Evolutionary conservation across 2,797 vertebrate species (phyloP).

Genomic region (Aeoliscus strigatus): DNA sequence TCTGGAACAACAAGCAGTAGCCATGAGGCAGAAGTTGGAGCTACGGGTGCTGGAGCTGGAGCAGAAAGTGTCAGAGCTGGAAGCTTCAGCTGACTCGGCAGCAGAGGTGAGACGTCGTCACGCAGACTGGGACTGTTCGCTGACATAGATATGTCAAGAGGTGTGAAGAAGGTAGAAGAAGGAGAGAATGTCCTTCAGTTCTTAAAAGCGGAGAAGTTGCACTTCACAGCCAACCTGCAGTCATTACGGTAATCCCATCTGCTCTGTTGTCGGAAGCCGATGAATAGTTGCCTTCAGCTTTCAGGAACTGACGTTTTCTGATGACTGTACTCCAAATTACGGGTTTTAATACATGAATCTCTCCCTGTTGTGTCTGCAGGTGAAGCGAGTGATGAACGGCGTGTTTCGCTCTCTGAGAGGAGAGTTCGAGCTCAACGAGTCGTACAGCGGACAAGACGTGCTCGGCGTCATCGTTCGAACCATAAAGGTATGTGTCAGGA

Average conservation of each 20-base stretch:
- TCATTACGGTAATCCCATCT: too few relatives aligned
- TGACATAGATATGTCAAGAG: too few relatives aligned
- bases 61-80: constrained; percentile 43
- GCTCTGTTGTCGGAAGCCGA: too few relatives aligned
- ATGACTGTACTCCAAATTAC: too few relatives aligned
- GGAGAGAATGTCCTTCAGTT: too few relatives aligned
- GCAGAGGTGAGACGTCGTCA: constrained; percentile 75
- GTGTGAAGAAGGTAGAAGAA: too few relatives aligned
- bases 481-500: constrained; percentile 81
- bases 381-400: constrained; percentile 95
- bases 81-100: constrained; percentile 61
- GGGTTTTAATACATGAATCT: too few relatives aligned
- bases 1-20: constrained; percentile 68
- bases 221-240: too few relatives aligned
- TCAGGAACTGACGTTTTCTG: too few relatives aligned
- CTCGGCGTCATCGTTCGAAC: constrained; percentile 83
- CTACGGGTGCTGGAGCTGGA: constrained; percentile 58
- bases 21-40: constrained; percentile 67
- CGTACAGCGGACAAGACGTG: constrained; percentile 81
- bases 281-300: too few relatives aligned
- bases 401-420: constrained; percentile 90
- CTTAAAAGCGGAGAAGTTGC: too few relatives aligned
- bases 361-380: constrained; percentile 69
- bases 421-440: constrained; percentile 85
- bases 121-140: too few relatives aligned